phyloP scores from a whole-genome alignment of 2,888 invertebrate species.

The Polylopha cassiicola region DNA sequence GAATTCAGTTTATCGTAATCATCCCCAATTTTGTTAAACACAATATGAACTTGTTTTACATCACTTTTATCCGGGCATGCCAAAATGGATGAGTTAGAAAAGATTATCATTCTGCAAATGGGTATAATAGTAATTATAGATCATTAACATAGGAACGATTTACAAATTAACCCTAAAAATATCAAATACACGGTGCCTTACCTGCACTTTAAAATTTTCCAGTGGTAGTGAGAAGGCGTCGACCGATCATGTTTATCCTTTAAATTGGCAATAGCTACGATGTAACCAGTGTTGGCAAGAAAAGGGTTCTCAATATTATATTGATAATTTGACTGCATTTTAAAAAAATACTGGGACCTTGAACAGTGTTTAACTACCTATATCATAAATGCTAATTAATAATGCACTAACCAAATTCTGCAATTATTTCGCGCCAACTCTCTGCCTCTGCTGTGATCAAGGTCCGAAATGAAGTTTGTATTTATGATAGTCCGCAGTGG shows the following conservation, averaged over 20 bases:
- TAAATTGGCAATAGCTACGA: slow-evolving; percentile 54
- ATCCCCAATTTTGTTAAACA: slow-evolving; percentile 55
- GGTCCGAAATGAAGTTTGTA: no score
- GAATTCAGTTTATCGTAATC: slow-evolving; percentile 58
- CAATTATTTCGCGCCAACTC: slow-evolving; percentile 1
- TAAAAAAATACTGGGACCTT: no score
- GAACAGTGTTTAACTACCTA: no score
- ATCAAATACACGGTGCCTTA: slow-evolving; percentile 25
- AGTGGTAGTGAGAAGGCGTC: slow-evolving; percentile 65
- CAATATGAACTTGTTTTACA: slow-evolving; percentile 55
- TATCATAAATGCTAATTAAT: no score
- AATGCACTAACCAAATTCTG: no score
- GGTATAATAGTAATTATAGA: slow-evolving; percentile 6
- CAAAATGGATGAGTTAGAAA: slow-evolving; percentile 60
- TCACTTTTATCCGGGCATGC: slow-evolving; percentile 62
- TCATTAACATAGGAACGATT: background rate
- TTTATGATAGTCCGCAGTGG: no score
- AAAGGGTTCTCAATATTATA: slow-evolving; percentile 61
- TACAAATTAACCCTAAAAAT: background rate
- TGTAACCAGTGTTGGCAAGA: slow-evolving; percentile 48
- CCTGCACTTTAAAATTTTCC: slow-evolving; percentile 72
- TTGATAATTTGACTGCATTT: slow-evolving; percentile 36
- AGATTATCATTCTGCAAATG: slow-evolving; percentile 60
- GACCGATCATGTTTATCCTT: slow-evolving; percentile 67
- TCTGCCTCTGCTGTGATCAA: no score